Percentiles rank a stretch among this genome's conserved stretches.
Evolutionary conservation across 2,113 vertebrate genomes (phyloP).

Genomic region (Hipposideros armiger): DNA sequence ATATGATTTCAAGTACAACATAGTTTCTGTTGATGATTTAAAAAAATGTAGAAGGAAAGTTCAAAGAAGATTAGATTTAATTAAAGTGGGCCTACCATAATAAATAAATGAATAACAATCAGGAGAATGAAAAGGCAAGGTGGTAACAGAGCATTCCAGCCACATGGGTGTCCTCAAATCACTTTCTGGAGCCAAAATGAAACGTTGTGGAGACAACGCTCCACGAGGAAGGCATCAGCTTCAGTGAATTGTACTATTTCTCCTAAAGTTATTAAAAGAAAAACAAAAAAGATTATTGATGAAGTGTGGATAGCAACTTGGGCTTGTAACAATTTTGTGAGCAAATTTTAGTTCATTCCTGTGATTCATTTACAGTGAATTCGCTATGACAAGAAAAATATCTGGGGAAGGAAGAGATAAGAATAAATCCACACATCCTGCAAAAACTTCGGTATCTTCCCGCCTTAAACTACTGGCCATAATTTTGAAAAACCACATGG

Average conservation of each 20-base stretch:
- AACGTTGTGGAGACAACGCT: accelerated
- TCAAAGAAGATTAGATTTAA: constrained; percentile 21
- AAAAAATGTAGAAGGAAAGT: constrained; percentile 41
- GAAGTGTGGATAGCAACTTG: not conserved
- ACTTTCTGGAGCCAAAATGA: not conserved
- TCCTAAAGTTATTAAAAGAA: not conserved
- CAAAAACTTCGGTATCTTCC: not conserved
- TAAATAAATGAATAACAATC: not conserved
- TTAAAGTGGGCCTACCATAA: not conserved
- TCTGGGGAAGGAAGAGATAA: not conserved
- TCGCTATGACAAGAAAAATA: not conserved
- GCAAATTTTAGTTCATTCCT: not conserved
- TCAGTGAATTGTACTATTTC: not conserved
- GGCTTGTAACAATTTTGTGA: not conserved
- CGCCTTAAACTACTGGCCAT: not conserved
- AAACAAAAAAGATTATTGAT: not conserved
- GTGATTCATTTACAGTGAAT: not conserved
- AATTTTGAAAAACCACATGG: constrained; percentile 16
- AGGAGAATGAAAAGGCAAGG: not conserved
- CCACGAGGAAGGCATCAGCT: not conserved
- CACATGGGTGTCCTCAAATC: not conserved
- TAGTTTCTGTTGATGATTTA: not conserved
- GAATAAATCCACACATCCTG: not conserved
- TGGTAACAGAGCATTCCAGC: not conserved
- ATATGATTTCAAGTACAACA: not conserved